These are phyloP conservation scores for Anaspis maculata DNA, from an alignment of 2,888 invertebrate species.

Conservation along the genomic window DNA sequence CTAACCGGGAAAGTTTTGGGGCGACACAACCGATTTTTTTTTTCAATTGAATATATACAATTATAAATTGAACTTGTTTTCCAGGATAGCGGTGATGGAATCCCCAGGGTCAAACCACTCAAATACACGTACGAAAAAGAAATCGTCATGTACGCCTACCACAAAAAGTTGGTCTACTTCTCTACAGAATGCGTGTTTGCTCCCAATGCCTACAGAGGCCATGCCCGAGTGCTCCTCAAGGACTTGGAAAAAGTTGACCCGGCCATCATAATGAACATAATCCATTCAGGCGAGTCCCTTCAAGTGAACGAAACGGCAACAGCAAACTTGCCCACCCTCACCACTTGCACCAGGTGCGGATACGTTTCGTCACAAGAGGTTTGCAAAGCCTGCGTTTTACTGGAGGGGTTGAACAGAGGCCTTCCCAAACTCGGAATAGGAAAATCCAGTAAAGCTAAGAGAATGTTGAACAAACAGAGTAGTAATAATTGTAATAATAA, in stretches of 20 bases:
- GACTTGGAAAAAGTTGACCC: slow-evolving; percentile 92
- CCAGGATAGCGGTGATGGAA: slow-evolving; percentile 68
- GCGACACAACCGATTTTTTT: too few relatives aligned
- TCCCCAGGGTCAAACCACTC: slow-evolving; percentile 90
- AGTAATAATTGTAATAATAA: slow-evolving; percentile 4
- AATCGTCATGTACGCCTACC: slow-evolving; percentile 99
- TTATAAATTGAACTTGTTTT: slow-evolving; percentile 21
- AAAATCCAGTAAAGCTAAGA: slow-evolving; percentile 73
- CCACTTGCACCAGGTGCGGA: slow-evolving; percentile 76
- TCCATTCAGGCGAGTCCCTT: slow-evolving; percentile 83
- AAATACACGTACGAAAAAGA: slow-evolving; percentile 99
- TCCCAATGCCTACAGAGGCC: slow-evolving; percentile 94
- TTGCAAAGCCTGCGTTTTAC: slow-evolving; percentile 92
- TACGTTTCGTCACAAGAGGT: slow-evolving; percentile 88
- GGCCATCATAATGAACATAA: slow-evolving; percentile 85
- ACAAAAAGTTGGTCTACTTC: slow-evolving; percentile 91
- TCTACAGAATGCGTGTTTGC: slow-evolving; percentile 98
- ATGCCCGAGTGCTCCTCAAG: slow-evolving; percentile 84
- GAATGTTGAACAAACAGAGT: slow-evolving; percentile 45
- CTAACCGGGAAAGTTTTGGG: too few relatives aligned
- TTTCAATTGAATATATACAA: too few relatives aligned
- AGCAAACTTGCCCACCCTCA: slow-evolving; percentile 72
- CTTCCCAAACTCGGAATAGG: slow-evolving; percentile 85
- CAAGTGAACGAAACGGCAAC: slow-evolving; percentile 71
- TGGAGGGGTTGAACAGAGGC: slow-evolving; percentile 93